Percentiles rank a stretch among this genome's conserved stretches.
Evolutionary conservation across 2,113 vertebrate genomes (phyloP).

Genomic region (Podarcis cretensis): DNA sequence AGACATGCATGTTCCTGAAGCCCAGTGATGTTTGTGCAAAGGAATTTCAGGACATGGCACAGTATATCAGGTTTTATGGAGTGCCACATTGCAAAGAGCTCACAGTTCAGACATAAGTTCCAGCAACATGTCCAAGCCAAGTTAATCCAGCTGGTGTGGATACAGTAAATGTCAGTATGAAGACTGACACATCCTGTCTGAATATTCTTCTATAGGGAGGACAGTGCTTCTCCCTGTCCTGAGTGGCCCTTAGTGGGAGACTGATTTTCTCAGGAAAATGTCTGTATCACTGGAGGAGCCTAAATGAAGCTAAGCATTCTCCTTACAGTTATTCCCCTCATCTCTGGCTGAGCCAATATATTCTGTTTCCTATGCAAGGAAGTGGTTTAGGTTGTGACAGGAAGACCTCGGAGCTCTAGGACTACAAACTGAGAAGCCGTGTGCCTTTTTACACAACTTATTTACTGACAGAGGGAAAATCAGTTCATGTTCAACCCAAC

Average conservation of each 20-base stretch:
- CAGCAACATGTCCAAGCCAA: constrained; percentile 41
- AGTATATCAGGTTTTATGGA: constrained; percentile 9
- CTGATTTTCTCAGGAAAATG: neutral
- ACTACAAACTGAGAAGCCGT: neutral
- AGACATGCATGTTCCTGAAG: constrained; percentile 19
- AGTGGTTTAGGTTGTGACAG: neutral
- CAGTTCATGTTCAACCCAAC: neutral
- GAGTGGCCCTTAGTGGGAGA: neutral
- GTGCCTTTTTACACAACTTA: neutral
- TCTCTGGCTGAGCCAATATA: neutral
- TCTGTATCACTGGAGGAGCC: neutral
- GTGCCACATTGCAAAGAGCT: accelerated
- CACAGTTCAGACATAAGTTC: neutral
- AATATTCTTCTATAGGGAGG: constrained; percentile 25
- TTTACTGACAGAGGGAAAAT: neutral
- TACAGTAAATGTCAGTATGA: constrained; percentile 36
- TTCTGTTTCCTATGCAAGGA: neutral
- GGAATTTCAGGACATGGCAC: constrained; percentile 37
- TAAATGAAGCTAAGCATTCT: neutral
- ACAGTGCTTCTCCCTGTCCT: neutral
- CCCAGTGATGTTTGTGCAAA: neutral
- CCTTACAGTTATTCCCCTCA: neutral
- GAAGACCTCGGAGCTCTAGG: neutral
- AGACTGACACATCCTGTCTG: neutral
- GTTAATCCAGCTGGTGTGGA: constrained; percentile 31